A percentile compares a stretch with the other conserved stretches of the same genome.
Evolutionary conservation across 64 coral and sea anemone genomes (phyloP).

Genomic region (Dendrophyllia cribrosa): DNA sequence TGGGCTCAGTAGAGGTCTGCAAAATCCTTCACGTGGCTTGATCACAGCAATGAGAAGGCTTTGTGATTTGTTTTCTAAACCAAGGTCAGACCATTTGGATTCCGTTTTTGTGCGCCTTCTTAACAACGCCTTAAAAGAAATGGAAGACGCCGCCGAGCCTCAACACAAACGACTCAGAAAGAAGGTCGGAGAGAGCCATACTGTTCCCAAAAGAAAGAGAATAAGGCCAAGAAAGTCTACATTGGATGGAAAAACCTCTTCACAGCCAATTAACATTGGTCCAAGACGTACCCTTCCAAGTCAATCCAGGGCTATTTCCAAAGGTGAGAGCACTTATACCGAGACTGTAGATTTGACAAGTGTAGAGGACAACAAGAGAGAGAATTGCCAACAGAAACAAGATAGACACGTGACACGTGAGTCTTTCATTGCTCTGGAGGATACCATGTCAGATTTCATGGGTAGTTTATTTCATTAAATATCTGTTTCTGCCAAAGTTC

Average conservation of each 20-base stretch:
- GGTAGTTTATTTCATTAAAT: neutral
- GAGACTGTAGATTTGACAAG: neutral
- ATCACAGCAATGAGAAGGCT: conserved; percentile 36
- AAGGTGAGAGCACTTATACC: neutral
- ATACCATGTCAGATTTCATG: conserved; percentile 8
- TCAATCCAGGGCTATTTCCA: neutral
- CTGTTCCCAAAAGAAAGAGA: neutral
- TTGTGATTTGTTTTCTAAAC: conserved; percentile 36
- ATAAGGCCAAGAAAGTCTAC: neutral
- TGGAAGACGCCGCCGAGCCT: conserved; percentile 1
- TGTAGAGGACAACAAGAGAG: neutral
- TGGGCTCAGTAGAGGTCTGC: neutral
- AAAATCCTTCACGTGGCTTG: conserved; percentile 16
- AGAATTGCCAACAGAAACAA: neutral
- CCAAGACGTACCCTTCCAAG: neutral
- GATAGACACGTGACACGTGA: neutral
- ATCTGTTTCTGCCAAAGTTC: neutral
- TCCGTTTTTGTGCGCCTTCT: conserved; percentile 32
- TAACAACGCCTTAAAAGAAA: conserved; percentile 25
- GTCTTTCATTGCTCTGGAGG: conserved; percentile 13
- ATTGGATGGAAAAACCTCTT: neutral
- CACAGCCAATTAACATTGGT: neutral
- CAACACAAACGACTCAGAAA: neutral
- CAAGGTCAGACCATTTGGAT: conserved; percentile 29
- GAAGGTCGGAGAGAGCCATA: neutral